These are phyloP conservation scores for Thalassaphorura encarpata DNA, from an alignment of 1,140 invertebrate species.

Conservation along the genomic window DNA sequence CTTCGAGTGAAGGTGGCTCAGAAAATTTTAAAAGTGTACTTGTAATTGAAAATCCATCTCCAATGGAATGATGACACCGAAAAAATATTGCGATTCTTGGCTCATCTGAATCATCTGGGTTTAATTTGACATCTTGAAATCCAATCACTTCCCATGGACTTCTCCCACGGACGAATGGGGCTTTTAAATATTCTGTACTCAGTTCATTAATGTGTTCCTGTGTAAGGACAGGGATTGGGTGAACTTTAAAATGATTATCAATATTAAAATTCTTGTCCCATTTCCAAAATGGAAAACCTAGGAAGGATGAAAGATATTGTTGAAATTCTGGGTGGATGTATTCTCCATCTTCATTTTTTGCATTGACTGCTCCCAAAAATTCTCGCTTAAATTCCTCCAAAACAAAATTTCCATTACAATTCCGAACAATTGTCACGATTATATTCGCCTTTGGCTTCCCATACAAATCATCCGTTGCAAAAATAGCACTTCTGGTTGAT, in stretches of 20 bases:
- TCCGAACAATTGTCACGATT: no score
- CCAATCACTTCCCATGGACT: slow-evolving; percentile 30
- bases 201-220: slow-evolving; percentile 25
- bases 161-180: slow-evolving; percentile 14
- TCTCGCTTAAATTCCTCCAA: no score
- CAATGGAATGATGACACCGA: slow-evolving; percentile 25
- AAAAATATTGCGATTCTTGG: not conserved
- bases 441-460: no score
- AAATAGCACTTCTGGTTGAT: no score
- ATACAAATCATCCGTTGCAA: no score
- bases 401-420: no score
- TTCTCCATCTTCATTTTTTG: not conserved
- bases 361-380: no score
- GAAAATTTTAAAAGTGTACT: slow-evolving; percentile 27
- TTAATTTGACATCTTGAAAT: slow-evolving; percentile 16
- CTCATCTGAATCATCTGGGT: slow-evolving; percentile 12
- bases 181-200: slow-evolving; percentile 16
- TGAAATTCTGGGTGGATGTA: slow-evolving; percentile 21
- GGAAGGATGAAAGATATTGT: slow-evolving; percentile 24
- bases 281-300: slow-evolving; percentile 29
- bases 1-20: no score
- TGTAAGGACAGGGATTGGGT: slow-evolving; percentile 1
- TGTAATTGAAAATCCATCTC: slow-evolving; percentile 23
- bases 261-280: slow-evolving; percentile 19
- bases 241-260: slow-evolving; percentile 12